Conservation (phyloP, 1,140 invertebrate genomes). For the Ooceraea biroi region DNA sequence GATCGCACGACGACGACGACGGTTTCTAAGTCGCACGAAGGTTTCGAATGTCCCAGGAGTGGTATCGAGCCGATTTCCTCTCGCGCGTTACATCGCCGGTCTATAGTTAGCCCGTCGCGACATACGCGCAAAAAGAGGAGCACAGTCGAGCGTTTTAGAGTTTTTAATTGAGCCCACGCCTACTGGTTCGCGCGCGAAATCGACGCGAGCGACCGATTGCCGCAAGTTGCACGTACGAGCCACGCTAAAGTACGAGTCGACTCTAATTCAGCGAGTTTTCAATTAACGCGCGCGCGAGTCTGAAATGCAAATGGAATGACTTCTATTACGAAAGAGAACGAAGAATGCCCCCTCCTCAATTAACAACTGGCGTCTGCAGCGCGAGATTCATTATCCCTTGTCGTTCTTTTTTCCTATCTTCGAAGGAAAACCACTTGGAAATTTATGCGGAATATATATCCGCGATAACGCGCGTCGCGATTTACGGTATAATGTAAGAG, state of each 20-base stretch:
- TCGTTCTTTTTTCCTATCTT: too few species aligned
- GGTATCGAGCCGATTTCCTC: constrained; percentile 49
- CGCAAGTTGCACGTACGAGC: too few species aligned
- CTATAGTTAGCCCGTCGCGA: constrained; percentile 29
- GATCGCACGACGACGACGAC: constrained; percentile 72
- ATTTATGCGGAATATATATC: constrained; percentile 13
- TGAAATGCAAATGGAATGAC: constrained; percentile 28
- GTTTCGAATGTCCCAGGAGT: constrained; percentile 69
- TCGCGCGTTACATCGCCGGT: constrained; percentile 26
- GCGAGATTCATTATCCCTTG: background rate
- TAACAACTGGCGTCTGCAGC: background rate
- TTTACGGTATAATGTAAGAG: too few species aligned
- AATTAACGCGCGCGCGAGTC: constrained; percentile 21
- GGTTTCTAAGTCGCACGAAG: constrained; percentile 68
- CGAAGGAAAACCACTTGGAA: background rate
- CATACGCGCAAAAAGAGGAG: constrained; percentile 19
- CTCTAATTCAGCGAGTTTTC: constrained; percentile 49
- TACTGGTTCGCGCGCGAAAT: background rate
- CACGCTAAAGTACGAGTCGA: constrained; percentile 6
- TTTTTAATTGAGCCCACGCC: constrained; percentile 19
- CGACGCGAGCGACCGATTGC: background rate
- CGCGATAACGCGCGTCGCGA: background rate
- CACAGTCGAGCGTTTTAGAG: constrained; percentile 4
- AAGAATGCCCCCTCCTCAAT: constrained; percentile 16
- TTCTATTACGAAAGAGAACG: constrained; percentile 1